Percentiles rank a stretch among this genome's conserved stretches.
These are phyloP conservation scores for Toxotes lorentzi DNA, from an alignment of 2,797 vertebrate genomes.

Conservation along the genomic window DNA sequence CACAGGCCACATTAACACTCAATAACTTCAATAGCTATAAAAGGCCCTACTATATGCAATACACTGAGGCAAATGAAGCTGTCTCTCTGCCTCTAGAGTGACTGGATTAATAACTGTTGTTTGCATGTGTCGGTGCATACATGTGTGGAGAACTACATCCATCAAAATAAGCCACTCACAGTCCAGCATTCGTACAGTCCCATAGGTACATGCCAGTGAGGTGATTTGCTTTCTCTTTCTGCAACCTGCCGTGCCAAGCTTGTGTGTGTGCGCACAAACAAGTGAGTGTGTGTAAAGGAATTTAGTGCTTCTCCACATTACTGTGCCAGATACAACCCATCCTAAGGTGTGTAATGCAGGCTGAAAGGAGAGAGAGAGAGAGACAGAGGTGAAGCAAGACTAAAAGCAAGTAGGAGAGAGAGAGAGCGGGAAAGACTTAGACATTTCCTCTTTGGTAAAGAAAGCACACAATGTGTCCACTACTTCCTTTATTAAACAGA, in stretches of 20 bases:
- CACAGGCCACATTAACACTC: slow-evolving; percentile 42
- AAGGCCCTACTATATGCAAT: background rate
- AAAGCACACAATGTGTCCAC: background rate
- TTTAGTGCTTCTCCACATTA: slow-evolving; percentile 27
- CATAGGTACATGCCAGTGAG: slow-evolving; percentile 1
- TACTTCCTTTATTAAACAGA: background rate
- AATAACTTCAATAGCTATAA: background rate
- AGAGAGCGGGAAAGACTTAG: background rate
- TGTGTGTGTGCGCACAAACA: background rate
- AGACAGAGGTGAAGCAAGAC: background rate
- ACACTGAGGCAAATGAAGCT: slow-evolving; percentile 12
- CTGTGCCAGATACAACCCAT: slow-evolving; percentile 62
- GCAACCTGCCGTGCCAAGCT: slow-evolving; percentile 27
- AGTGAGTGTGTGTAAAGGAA: slow-evolving; percentile 41
- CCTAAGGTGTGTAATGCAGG: slow-evolving; percentile 60
- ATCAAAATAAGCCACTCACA: background rate
- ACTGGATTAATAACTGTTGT: slow-evolving; percentile 30
- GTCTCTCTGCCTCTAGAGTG: slow-evolving; percentile 21
- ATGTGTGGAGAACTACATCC: background rate
- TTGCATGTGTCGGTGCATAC: background rate
- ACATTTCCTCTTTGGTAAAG: background rate
- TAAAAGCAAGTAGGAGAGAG: background rate
- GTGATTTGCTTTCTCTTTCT: slow-evolving; percentile 19
- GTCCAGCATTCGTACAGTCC: background rate
- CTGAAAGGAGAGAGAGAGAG: background rate